Conservation (phyloP, 2,888 invertebrate genomes). For the Encarsia formosa region DNA sequence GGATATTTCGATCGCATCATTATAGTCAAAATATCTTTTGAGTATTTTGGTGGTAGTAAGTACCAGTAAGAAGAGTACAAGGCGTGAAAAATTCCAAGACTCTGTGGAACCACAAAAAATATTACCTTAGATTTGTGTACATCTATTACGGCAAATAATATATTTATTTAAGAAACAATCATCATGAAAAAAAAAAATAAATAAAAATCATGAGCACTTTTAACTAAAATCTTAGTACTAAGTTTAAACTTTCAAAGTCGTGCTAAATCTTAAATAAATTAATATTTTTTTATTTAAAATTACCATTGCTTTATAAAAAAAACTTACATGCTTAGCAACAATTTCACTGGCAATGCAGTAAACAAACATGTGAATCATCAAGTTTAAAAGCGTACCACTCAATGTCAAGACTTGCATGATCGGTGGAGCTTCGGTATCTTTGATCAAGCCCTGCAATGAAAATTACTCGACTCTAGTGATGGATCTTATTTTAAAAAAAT, state of each 20-base stretch:
- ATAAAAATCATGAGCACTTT: not conserved
- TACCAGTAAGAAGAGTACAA: constrained; percentile 31
- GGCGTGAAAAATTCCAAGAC: constrained; percentile 25
- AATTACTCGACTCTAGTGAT: too few relatives aligned
- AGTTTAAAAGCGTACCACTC: not conserved
- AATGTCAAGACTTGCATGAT: constrained; percentile 1
- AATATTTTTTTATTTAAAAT: too few relatives aligned
- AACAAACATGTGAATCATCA: constrained; percentile 18
- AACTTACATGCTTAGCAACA: constrained; percentile 10
- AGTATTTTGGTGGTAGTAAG: constrained; percentile 19
- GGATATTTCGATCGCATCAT: constrained; percentile 31
- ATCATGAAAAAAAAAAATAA: not conserved
- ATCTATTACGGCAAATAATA: too few relatives aligned
- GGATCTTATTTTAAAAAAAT: too few relatives aligned
- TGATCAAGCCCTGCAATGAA: too few relatives aligned
- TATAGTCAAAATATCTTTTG: constrained; percentile 28
- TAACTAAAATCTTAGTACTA: too few relatives aligned
- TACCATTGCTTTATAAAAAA: not conserved
- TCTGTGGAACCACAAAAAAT: constrained; percentile 13
- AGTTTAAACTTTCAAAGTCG: too few relatives aligned
- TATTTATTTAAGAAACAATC: too few relatives aligned
- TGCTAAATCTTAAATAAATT: too few relatives aligned
- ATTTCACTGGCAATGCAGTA: constrained; percentile 19
- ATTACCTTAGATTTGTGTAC: not conserved
- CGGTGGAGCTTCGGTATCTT: not conserved